Conservation (phyloP, 1,140 invertebrate species). For the Charaxes varanes region DNA sequence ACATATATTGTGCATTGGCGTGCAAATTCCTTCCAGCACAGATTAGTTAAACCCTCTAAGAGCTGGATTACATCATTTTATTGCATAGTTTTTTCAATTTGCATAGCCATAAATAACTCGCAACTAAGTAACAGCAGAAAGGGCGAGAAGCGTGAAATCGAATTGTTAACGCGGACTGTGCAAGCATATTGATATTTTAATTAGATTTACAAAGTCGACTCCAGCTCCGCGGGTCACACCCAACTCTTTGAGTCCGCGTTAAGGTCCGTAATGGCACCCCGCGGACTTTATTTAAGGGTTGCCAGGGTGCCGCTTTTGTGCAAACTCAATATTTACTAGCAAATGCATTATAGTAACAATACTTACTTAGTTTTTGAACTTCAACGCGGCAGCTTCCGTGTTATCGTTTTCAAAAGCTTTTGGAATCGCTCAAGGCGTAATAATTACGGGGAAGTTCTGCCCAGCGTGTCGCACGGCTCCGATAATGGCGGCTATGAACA, state of each 20-base stretch:
- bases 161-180: conserved; percentile 64
- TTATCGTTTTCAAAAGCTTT: conserved; percentile 70
- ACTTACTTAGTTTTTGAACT: conserved; percentile 69
- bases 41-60: no score
- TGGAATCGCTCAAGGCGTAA: conserved; percentile 50
- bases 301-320: conserved; percentile 58
- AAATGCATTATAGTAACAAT: conserved; percentile 72
- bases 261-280: conserved; percentile 73
- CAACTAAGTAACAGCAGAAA: conserved; percentile 14
- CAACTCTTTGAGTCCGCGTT: conserved; percentile 69
- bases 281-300: conserved; percentile 67
- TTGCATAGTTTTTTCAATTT: neutral
- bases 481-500: conserved; percentile 41
- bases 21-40: no score
- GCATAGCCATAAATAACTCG: neutral
- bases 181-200: conserved; percentile 73
- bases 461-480: conserved; percentile 55
- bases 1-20: no score
- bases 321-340: conserved; percentile 70
- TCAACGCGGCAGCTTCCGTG: conserved; percentile 65
- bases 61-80: no score
- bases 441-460: conserved; percentile 65
- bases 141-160: conserved; percentile 66
- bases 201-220: conserved; percentile 71
- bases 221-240: conserved; percentile 53